These are phyloP conservation scores for Chinchilla lanigera DNA, from an alignment of 2,113 vertebrate species.

Conservation along the genomic window DNA sequence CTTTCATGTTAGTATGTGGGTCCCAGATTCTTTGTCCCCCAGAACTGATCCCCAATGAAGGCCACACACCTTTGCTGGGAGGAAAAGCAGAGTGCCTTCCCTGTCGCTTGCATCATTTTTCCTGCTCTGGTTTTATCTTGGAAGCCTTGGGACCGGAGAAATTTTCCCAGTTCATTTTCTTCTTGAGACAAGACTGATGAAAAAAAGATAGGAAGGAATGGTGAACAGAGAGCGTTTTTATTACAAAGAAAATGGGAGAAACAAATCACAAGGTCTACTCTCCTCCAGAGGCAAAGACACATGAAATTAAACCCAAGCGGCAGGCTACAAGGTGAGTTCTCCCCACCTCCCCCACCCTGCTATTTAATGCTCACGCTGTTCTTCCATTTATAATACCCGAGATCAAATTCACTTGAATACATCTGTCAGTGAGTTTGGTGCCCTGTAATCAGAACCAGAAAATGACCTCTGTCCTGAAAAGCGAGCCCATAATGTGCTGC, in stretches of 20 bases:
- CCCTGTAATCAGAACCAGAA: conserved; percentile 78
- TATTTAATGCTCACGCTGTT: conserved; percentile 58
- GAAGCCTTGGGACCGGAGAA: conserved; percentile 96
- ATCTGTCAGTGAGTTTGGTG: conserved; percentile 58
- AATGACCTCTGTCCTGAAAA: conserved; percentile 73
- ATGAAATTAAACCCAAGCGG: conserved; percentile 74
- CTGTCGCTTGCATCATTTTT: conserved; percentile 99
- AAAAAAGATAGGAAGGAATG: conserved; percentile 73
- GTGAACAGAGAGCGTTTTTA: conserved; percentile 59
- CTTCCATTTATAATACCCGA: conserved; percentile 64
- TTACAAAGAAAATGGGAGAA: conserved; percentile 25
- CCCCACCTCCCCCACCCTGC: neutral
- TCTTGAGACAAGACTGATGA: conserved; percentile 95
- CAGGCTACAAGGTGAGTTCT: conserved; percentile 45
- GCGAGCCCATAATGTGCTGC: conserved; percentile 45
- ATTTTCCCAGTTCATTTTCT: conserved; percentile 97
- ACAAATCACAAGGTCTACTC: conserved; percentile 38
- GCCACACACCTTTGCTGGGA: conserved; percentile 96
- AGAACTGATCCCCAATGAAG: neutral
- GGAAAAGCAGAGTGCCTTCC: conserved; percentile 98
- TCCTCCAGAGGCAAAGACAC: conserved; percentile 32
- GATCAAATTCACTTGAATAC: conserved; percentile 70
- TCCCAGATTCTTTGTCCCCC: neutral
- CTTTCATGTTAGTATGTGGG: neutral
- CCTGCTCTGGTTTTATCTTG: conserved; percentile 97